Evolutionary conservation across 2,888 invertebrate species (phyloP).

Genomic region (Xestia c-nigrum): DNA sequence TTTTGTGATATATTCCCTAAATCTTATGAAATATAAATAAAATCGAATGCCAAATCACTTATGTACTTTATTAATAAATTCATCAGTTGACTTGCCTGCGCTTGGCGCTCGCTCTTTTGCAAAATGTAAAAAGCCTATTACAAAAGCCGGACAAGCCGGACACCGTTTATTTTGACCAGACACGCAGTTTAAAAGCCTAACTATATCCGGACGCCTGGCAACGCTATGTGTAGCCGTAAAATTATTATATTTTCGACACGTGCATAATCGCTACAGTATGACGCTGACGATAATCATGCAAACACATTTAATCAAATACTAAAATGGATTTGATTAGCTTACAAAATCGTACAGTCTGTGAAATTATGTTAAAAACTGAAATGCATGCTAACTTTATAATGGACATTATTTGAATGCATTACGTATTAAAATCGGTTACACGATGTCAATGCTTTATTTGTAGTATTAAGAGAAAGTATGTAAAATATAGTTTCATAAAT

Average conservation of each 20-base stretch:
- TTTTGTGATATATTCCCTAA: too few species aligned
- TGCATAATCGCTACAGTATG: background rate
- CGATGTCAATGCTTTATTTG: background rate
- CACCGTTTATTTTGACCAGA: too few species aligned
- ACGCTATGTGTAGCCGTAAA: background rate
- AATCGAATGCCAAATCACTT: too few species aligned
- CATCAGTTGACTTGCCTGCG: too few species aligned
- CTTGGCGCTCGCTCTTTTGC: too few species aligned
- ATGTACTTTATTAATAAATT: too few species aligned
- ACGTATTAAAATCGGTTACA: background rate
- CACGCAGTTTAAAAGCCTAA: too few species aligned
- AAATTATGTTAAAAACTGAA: background rate
- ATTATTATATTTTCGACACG: background rate
- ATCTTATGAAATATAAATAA: too few species aligned
- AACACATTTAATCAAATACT: constrained; percentile 16
- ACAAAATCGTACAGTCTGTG: background rate
- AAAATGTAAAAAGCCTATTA: too few species aligned
- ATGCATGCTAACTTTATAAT: background rate
- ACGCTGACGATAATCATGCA: background rate
- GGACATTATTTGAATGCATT: background rate
- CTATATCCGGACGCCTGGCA: too few species aligned
- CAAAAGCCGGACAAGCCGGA: too few species aligned
- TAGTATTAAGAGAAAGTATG: background rate
- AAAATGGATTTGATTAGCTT: constrained; percentile 12
- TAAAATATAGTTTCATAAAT: background rate